These are phyloP conservation scores for Papilio elwesi DNA, from an alignment of 2,888 invertebrate genomes.

Conservation along the genomic window DNA sequence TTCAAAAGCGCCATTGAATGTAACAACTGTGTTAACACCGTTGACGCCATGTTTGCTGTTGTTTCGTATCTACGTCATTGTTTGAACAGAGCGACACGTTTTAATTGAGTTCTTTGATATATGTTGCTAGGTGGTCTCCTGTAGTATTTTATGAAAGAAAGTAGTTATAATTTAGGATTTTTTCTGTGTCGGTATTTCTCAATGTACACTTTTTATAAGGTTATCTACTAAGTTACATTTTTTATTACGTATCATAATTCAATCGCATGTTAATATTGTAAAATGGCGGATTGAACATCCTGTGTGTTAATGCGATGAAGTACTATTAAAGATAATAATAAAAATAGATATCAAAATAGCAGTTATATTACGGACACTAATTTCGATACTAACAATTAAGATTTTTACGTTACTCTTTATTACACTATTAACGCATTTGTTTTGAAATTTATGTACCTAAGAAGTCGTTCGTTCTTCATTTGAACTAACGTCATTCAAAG, in stretches of 20 bases:
- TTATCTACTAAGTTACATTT: too few relatives aligned
- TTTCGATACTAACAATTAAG: constrained; percentile 16
- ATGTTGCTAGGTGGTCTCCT: neutral
- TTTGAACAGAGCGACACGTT: constrained; percentile 30
- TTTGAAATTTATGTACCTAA: neutral
- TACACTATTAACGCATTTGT: neutral
- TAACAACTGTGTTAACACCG: constrained; percentile 60
- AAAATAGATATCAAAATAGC: constrained; percentile 14
- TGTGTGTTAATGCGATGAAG: constrained; percentile 29
- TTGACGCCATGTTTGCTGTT: constrained; percentile 50
- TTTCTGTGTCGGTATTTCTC: too few relatives aligned
- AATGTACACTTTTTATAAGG: too few relatives aligned
- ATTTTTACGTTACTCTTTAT: constrained; percentile 21
- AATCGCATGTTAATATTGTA: neutral
- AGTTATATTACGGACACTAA: constrained; percentile 21
- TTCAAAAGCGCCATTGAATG: constrained; percentile 48
- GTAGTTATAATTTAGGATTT: too few relatives aligned
- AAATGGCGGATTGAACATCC: constrained; percentile 16
- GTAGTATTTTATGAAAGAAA: constrained; percentile 9
- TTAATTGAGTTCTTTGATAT: constrained; percentile 36
- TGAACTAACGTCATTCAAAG: neutral
- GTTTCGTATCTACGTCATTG: constrained; percentile 40
- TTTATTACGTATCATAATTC: neutral
- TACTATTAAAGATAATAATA: constrained; percentile 29
- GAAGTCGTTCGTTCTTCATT: neutral